These are phyloP conservation scores for Danio aesculapii DNA, from an alignment of 2,797 vertebrate genomes.

Conservation along the genomic window DNA sequence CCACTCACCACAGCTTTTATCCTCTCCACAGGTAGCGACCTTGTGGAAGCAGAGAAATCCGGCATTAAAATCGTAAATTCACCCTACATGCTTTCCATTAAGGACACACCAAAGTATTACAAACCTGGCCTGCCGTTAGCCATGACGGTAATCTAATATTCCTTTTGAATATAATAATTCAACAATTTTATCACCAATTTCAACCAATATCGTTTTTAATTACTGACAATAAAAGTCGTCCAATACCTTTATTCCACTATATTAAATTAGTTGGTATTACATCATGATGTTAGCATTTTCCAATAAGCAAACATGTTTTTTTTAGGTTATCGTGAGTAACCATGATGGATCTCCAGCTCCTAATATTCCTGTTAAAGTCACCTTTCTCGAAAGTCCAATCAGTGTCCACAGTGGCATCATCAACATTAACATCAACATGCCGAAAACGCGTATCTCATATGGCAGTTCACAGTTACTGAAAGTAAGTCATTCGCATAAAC, in stretches of 20 bases:
- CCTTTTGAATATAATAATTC: too few species aligned
- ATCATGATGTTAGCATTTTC: neutral
- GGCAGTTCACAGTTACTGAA: conserved; percentile 25
- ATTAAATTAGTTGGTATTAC: neutral
- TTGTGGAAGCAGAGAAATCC: conserved; percentile 77
- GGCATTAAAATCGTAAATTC: conserved; percentile 79
- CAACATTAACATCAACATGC: conserved; percentile 72
- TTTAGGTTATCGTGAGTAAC: conserved; percentile 74
- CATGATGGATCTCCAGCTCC: conserved; percentile 72
- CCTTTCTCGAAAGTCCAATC: conserved; percentile 49
- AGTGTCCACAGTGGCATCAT: conserved; percentile 35
- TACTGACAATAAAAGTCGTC: too few species aligned
- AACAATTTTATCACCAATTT: too few species aligned
- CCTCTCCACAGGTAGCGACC: conserved; percentile 60
- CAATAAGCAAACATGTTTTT: neutral
- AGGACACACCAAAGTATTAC: conserved; percentile 72
- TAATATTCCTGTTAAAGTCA: conserved; percentile 70
- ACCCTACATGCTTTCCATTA: conserved; percentile 74
- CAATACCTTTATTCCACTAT: too few species aligned
- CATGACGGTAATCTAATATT: conserved; percentile 69
- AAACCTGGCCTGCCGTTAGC: conserved; percentile 78
- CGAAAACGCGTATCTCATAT: accelerated
- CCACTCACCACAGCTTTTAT: neutral
- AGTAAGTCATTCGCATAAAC: conserved; percentile 61
- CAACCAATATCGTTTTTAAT: too few species aligned